Base-by-base conservation (phyloP, 2,888 invertebrate species). In the Tipula vernalis region DNA sequence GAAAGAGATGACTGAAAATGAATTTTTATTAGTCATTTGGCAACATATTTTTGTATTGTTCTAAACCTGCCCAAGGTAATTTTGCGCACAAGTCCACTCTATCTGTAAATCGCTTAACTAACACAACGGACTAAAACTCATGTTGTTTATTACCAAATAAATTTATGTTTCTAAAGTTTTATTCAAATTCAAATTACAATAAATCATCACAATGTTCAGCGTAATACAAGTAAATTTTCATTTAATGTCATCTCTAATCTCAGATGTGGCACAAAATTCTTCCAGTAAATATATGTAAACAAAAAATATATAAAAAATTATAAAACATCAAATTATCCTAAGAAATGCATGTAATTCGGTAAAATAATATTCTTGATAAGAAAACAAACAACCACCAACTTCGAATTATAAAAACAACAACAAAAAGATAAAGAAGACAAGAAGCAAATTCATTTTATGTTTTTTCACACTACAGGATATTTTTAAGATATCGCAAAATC, bases 381-480 rank as follows among this genome's bases (percentile, higher is more conserved):
- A 71, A 71, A 71, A 57, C 28, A 71, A 18, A 71, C 71, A 71
- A 71, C 71, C 71, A 71, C 71, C 71, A 71, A 71, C 71, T 71
- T 28, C 28, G 71, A 28, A 28, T 28, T 13, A 71, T 57, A 71
- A 71, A 71, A 28, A 28, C 0, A 71, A 71, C 28, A 71, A 57
- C n/a, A 51, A 28, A 8, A 71, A 71, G 28, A 71, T 10, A 71
- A 71, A n/a, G 71, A 71, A 71, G 71, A 71, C 71, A 71, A 71
- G 71, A 71, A 71, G 71, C 71, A 71, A 71, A 71, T 71, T 71
- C 28, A 71, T 71, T 71, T 71, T 71, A 71, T 71, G 71, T 71
- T 71, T 71, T 71, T 71, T 71, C 71, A 71, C 71, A 71, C 71
- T 71, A 71, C 71, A 71, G 71, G 71, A 71, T 71, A 71, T 71